These are phyloP conservation scores for Lepus europaeus DNA, from an alignment of 2,113 vertebrate species.

Conservation along the genomic window DNA sequence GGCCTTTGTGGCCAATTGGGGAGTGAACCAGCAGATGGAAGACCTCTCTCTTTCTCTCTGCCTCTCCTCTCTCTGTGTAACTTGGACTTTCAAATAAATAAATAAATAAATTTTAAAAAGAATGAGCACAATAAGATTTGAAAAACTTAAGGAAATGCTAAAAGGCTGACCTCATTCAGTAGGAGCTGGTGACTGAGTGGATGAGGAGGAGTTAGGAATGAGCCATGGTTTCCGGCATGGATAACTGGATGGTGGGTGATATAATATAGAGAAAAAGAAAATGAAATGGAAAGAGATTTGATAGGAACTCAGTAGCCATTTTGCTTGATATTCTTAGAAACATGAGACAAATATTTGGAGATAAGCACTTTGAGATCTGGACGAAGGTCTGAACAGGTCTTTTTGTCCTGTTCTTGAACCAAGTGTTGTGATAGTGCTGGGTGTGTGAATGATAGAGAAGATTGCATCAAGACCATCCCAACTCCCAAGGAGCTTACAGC, in stretches of 20 bases:
- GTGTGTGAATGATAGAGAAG: not conserved
- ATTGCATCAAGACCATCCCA: too few relatives aligned
- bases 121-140: not conserved
- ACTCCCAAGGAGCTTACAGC: not conserved
- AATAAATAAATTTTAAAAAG: not conserved
- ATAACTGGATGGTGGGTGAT: not conserved
- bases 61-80: too few relatives aligned
- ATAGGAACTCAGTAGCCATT: not conserved
- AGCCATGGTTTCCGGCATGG: not conserved
- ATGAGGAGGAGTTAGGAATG: not conserved
- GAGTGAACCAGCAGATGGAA: too few relatives aligned
- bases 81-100: too few relatives aligned
- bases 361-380: not conserved
- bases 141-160: not conserved
- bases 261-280: not conserved
- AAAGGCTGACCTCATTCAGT: not conserved
- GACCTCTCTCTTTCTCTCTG: too few relatives aligned
- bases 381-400: not conserved
- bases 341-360: not conserved
- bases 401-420: not conserved
- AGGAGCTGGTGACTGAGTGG: not conserved
- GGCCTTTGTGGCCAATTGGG: too few relatives aligned
- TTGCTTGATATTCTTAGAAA: not conserved
- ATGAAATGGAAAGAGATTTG: not conserved
- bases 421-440: not conserved